These are phyloP conservation scores for Dallia pectoralis DNA, from an alignment of 2,797 vertebrate genomes.

Conservation along the genomic window DNA sequence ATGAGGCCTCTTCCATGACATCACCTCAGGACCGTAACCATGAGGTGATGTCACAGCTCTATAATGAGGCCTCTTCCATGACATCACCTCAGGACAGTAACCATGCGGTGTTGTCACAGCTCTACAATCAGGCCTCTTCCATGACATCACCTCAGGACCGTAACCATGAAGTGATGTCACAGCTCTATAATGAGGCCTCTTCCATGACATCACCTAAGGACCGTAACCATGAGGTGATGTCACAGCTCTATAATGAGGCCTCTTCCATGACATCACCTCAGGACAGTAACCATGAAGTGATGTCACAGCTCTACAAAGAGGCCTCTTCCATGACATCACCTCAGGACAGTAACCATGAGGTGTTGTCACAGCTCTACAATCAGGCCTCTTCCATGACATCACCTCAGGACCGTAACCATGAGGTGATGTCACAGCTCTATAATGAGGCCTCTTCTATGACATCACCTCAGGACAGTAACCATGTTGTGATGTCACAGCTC, in stretches of 20 bases:
- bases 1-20: slow-evolving; percentile 1
- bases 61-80: slow-evolving; percentile 1
- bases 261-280: no score
- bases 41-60: slow-evolving; percentile 17
- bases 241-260: slow-evolving; percentile 12
- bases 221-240: slow-evolving; percentile 8
- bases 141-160: no score
- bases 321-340: no score
- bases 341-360: background rate
- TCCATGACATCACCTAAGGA: no score
- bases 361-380: slow-evolving; percentile 17
- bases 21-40: background rate
- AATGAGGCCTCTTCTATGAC: slow-evolving; percentile 1
- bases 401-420: background rate
- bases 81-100: background rate
- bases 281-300: slow-evolving; percentile 6
- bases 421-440: slow-evolving; percentile 18
- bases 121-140: slow-evolving; percentile 3
- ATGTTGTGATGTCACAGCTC: slow-evolving; percentile 16
- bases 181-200: slow-evolving; percentile 5
- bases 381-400: no score
- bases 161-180: slow-evolving; percentile 17
- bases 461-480: background rate
- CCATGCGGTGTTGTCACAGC: slow-evolving; percentile 17
- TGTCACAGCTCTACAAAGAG: no score